A percentile compares a stretch with the other conserved stretches of the same genome.
Conservation (phyloP, 2,888 invertebrate genomes). For the Dasypolia templi region DNA sequence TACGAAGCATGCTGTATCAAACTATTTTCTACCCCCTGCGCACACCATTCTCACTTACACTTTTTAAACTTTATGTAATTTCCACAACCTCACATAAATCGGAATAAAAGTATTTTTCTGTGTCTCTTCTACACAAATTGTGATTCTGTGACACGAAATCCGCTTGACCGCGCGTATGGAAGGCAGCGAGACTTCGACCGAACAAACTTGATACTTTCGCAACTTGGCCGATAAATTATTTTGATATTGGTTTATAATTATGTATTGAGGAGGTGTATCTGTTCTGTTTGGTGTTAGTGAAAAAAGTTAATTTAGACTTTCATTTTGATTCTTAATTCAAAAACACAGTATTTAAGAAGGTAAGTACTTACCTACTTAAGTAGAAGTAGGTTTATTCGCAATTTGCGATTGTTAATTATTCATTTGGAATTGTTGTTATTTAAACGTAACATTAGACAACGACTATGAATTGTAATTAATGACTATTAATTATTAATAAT, state of each 20-base stretch:
- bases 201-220: slow-evolving; percentile 85
- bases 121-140: slow-evolving; percentile 72
- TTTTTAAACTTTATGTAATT: neutral
- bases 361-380: neutral
- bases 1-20: neutral
- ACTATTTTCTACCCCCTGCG: neutral
- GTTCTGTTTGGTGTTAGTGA: neutral
- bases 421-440: neutral
- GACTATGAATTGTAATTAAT: neutral
- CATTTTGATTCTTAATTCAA: neutral
- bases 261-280: slow-evolving; percentile 3
- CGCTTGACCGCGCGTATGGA: slow-evolving; percentile 90
- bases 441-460: neutral
- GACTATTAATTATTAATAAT: neutral
- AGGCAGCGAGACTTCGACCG: slow-evolving; percentile 80
- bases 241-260: slow-evolving; percentile 21
- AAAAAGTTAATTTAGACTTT: neutral
- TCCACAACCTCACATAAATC: neutral
- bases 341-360: neutral
- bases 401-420: neutral
- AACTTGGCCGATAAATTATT: slow-evolving; percentile 72
- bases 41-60: neutral
- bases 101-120: slow-evolving; percentile 18
- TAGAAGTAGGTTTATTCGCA: neutral
- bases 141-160: slow-evolving; percentile 85